Conservation (phyloP, 1,140 invertebrate genomes). For the Streblospio benedicti region DNA sequence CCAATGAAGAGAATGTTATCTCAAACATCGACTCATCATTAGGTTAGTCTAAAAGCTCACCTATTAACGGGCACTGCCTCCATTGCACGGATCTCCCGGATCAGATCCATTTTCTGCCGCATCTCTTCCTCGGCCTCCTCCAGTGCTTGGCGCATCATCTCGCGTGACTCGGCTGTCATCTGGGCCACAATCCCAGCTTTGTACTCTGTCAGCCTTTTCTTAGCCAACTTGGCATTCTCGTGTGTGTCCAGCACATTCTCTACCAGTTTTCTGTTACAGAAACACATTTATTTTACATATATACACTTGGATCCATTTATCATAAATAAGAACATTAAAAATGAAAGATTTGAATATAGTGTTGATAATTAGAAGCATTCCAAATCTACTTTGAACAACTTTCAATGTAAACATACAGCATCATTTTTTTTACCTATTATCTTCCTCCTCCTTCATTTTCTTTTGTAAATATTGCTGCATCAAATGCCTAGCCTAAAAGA, state of each 20-base stretch:
- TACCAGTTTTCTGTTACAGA: constrained; percentile 31
- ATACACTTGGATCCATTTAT: too few species aligned
- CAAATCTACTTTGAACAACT: not conserved
- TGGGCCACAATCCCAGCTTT: constrained; percentile 45
- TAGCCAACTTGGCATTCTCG: constrained; percentile 42
- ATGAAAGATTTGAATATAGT: too few species aligned
- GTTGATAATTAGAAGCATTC: too few species aligned
- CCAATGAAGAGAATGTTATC: too few species aligned
- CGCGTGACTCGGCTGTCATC: constrained; percentile 38
- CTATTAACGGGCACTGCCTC: constrained; percentile 34
- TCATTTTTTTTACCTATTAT: constrained; percentile 28
- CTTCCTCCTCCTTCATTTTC: constrained; percentile 40
- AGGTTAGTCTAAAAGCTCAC: too few species aligned
- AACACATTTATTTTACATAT: too few species aligned
- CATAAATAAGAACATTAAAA: too few species aligned
- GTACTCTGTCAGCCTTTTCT: constrained; percentile 38
- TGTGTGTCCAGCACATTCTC: constrained; percentile 42
- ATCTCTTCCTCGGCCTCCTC: constrained; percentile 46
- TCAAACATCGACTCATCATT: too few species aligned
- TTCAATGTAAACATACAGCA: not conserved
- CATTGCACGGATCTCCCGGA: constrained; percentile 45
- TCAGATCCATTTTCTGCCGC: constrained; percentile 43
- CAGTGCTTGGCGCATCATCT: constrained; percentile 39
- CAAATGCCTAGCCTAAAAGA: constrained; percentile 17
- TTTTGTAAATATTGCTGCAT: constrained; percentile 38